Conservation (phyloP, 2,113 vertebrate species). For the Gallinago undulata region DNA sequence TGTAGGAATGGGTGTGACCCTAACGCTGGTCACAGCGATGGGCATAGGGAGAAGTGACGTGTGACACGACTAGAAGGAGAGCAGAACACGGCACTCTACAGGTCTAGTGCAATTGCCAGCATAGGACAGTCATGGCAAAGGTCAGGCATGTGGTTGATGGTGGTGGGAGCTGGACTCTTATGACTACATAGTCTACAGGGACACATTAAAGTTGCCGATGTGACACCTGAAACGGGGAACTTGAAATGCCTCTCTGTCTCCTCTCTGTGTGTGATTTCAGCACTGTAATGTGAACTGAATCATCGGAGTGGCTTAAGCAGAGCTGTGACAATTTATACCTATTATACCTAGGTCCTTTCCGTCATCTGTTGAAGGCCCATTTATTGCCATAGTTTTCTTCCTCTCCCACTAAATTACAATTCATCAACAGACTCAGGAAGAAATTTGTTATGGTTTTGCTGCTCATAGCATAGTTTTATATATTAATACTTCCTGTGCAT, state of each 20-base stretch:
- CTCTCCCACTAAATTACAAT: neutral
- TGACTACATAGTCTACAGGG: neutral
- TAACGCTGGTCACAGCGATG: neutral
- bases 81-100: neutral
- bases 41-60: neutral
- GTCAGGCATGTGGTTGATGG: neutral
- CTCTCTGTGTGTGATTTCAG: neutral
- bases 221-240: neutral
- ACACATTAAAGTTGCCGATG: neutral
- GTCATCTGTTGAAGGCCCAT: neutral
- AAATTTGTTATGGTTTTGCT: constrained; percentile 2
- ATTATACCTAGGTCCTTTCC: neutral
- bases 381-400: constrained; percentile 4
- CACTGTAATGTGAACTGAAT: neutral
- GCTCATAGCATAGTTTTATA: constrained; percentile 6
- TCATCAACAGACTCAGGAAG: constrained; percentile 35
- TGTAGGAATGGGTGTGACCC: neutral
- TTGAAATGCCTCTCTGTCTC: neutral
- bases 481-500: constrained; percentile 16
- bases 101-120: neutral
- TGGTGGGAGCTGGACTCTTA: neutral
- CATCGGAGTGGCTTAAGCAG: neutral
- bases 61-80: neutral
- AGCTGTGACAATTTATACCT: neutral
- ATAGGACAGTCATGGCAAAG: rapidly evolving